Percentiles rank a stretch among this genome's conserved stretches.
phyloP scores from a whole-genome alignment of 2,113 vertebrate species.

The Eupsittula cactorum region DNA sequence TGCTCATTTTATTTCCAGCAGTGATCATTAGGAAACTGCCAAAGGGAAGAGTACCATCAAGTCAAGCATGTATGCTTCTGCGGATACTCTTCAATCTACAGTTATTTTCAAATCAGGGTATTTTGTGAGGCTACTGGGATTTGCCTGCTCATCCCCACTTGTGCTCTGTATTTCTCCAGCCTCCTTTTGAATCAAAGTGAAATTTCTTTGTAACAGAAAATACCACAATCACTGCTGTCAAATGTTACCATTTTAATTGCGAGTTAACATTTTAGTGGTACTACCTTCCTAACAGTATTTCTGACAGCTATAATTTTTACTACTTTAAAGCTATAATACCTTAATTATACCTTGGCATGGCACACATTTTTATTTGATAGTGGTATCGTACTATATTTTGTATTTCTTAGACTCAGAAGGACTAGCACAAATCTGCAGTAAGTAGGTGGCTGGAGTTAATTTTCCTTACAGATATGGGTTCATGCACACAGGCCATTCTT shows the following conservation, averaged over 20 bases:
- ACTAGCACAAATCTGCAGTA: not conserved
- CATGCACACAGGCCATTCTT: not conserved
- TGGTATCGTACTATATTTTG: not conserved
- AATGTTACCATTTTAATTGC: not conserved
- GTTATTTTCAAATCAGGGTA: not conserved
- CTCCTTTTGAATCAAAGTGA: not conserved
- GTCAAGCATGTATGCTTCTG: not conserved
- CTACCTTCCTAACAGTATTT: not conserved
- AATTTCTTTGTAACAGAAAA: not conserved
- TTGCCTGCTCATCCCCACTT: not conserved
- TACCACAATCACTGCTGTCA: not conserved
- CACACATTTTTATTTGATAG: not conserved
- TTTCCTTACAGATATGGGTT: not conserved
- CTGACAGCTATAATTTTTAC: not conserved
- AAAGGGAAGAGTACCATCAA: not conserved
- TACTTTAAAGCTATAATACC: not conserved
- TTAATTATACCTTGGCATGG: not conserved
- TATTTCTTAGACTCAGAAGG: not conserved
- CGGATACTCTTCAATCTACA: not conserved
- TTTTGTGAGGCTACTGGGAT: not conserved
- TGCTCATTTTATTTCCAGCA: not conserved
- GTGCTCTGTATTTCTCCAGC: not conserved
- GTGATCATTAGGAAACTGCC: not conserved
- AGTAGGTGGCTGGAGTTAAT: constrained; percentile 2
- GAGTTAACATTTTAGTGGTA: not conserved